Conservation (phyloP, 2,888 invertebrate species). For the Scaptomyza cyrtandrae region DNA sequence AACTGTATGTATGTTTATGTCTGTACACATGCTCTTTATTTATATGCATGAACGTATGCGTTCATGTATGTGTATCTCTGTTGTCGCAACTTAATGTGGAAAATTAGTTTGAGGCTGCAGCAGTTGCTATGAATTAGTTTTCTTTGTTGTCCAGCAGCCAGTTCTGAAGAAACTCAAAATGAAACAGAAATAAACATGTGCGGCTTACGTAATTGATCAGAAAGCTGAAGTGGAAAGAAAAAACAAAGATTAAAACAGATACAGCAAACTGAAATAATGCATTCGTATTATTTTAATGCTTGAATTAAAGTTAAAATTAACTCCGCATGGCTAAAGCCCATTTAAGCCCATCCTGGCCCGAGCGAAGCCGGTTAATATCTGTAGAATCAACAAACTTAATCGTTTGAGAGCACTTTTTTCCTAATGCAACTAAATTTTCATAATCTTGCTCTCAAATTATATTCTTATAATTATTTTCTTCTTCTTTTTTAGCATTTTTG, state of each 20-base stretch:
- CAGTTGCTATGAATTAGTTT: neutral
- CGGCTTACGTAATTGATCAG: neutral
- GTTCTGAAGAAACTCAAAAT: neutral
- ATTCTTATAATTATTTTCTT: too few relatives aligned
- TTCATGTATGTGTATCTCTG: neutral
- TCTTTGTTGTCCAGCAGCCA: neutral
- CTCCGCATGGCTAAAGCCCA: neutral
- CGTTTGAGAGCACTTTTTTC: too few relatives aligned
- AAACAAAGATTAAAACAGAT: neutral
- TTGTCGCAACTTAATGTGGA: neutral
- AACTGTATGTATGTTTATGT: too few relatives aligned
- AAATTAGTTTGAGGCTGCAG: neutral
- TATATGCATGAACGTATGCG: too few relatives aligned
- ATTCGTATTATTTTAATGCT: neutral
- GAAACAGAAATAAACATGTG: neutral
- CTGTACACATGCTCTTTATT: neutral
- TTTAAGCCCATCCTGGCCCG: neutral
- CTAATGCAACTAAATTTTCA: too few relatives aligned
- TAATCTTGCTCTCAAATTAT: too few relatives aligned
- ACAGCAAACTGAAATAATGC: neutral
- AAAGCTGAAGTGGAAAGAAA: neutral
- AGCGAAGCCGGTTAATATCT: neutral
- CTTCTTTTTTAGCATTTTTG: constrained; percentile 14
- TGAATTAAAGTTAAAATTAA: neutral
- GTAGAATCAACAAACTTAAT: too few relatives aligned